Evolutionary conservation across 2,888 invertebrate genomes (phyloP).

Genomic region (Psylliodes chrysocephalus): DNA sequence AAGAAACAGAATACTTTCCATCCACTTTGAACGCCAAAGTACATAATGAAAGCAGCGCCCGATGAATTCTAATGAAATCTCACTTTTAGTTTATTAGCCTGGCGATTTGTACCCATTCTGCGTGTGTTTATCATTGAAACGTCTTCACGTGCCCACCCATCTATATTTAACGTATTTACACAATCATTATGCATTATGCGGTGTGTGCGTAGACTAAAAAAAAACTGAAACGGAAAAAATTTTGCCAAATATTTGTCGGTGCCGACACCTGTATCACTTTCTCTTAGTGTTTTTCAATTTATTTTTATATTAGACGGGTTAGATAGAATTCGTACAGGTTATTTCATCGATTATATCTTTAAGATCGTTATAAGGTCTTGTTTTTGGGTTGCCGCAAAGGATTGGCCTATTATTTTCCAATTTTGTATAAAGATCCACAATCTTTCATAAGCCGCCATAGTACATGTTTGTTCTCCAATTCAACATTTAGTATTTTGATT

Average conservation of each 20-base stretch:
- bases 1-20: conserved; percentile 17
- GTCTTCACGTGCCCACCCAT: conserved; percentile 21
- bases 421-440: no score
- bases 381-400: no score
- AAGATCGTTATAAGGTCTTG: no score
- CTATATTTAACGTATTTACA: conserved; percentile 28
- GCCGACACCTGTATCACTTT: no score
- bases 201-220: neutral
- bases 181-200: conserved; percentile 1
- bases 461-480: no score
- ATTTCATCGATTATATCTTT: no score
- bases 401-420: no score
- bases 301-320: no score
- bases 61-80: conserved; percentile 31
- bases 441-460: no score
- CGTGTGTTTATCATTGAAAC: conserved; percentile 17
- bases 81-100: conserved; percentile 12
- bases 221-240: conserved; percentile 4
- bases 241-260: conserved; percentile 3
- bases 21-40: neutral
- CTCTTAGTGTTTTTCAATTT: no score
- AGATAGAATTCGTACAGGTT: no score
- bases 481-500: no score
- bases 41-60: neutral
- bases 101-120: conserved; percentile 15